Evolutionary conservation across 1,140 invertebrate species (phyloP), one percentile per base, ranked within the genome.

Genomic region (Aphaenogaster floridana): DNA sequence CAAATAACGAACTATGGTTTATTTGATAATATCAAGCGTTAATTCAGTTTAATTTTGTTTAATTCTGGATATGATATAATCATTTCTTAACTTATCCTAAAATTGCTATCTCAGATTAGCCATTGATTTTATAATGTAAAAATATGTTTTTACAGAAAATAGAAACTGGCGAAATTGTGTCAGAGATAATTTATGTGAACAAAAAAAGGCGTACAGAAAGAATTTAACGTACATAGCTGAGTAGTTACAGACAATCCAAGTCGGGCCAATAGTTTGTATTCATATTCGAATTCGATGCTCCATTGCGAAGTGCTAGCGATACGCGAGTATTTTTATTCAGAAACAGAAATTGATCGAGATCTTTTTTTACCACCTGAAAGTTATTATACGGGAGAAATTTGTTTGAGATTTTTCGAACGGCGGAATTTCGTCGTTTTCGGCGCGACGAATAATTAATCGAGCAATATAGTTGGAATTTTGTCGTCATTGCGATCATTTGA

Each of bases 381-480:
- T 78, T 78, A 13, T 45, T 50, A 42, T 77, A 61, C 13, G 5
- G 52, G 34, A 76, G 6, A 15, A 61, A 76, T 76, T 76, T 17
- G 57, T 76, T 77, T 11, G 57, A 48, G 15, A 54, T 8, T 52
- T n/a, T 34, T 3, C 48, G 66, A 15, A 8, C 13, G 21, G 13
- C 8, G 17, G 13, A 36, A 81, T 28, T 78, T 36, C 9, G 66
- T 52, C 15, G 54, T 78, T 89, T 86, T 85, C 15, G 34, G 39
- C 52, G 48, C 74, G 48, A 64, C 74, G 81, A 90, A 88, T 88
- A 90, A 89, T 90, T 90, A 90, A 89, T 90, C 84, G 63, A 59
- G 54, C 76, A 42, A 68, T 77, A 42, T 21, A 45, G 13, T 57
- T 7, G 39, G 0, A 59, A 77, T 69, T 83, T 83, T 45, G 69